Evolutionary conservation across 2,113 vertebrate genomes (phyloP).

Genomic region (Myrmecophaga tridactyla): DNA sequence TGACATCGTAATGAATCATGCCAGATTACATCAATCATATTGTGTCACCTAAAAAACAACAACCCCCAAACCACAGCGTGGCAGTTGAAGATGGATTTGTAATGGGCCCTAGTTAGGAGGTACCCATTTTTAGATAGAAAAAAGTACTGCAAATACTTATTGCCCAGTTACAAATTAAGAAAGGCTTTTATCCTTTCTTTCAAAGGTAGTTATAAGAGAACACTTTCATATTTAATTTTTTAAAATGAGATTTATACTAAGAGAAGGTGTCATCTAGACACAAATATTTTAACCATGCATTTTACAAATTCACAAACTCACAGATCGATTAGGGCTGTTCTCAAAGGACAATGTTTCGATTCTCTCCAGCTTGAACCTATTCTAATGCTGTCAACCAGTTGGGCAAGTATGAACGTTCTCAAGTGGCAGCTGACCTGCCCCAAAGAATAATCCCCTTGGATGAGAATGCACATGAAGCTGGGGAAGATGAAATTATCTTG

Average conservation of each 20-base stretch:
- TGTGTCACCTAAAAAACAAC: constrained; percentile 50
- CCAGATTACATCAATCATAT: constrained; percentile 58
- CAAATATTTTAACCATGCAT: not conserved
- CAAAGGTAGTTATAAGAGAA: not conserved
- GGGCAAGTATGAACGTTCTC: not conserved
- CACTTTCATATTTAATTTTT: not conserved
- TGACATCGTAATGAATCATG: constrained; percentile 36
- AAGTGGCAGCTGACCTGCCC: not conserved
- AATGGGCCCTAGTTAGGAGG: not conserved
- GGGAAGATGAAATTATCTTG: not conserved
- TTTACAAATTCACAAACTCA: not conserved
- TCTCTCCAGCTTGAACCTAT: not conserved
- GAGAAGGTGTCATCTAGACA: not conserved
- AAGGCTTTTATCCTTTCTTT: not conserved
- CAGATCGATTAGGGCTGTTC: not conserved
- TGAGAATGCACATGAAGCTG: not conserved
- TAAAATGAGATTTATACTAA: not conserved
- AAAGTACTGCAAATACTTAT: not conserved
- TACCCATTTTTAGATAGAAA: constrained; percentile 46
- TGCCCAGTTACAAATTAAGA: not conserved
- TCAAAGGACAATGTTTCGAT: not conserved
- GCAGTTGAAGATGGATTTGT: constrained; percentile 28
- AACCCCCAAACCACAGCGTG: constrained; percentile 11
- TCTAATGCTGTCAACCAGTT: not conserved
- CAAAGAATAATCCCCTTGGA: not conserved